Conservation (phyloP, 2,113 vertebrate genomes). For the Nyctereutes procyonoides region DNA sequence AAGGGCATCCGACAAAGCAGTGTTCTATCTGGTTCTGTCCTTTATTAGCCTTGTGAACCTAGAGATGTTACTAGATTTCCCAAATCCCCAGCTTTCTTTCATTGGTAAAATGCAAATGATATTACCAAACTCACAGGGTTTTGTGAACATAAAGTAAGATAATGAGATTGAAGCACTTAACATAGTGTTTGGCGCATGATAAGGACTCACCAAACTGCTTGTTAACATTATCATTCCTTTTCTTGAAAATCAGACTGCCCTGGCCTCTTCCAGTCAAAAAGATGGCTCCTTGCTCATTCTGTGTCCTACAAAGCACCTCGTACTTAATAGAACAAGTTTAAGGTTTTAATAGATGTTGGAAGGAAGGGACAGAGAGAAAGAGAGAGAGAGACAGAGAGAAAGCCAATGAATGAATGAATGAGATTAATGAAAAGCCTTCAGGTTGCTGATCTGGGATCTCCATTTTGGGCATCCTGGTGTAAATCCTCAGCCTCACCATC, state of each 20-base stretch:
- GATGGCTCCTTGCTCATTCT: neutral
- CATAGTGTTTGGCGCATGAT: neutral
- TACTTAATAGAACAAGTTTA: neutral
- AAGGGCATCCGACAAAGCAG: neutral
- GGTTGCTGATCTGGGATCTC: neutral
- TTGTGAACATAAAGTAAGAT: neutral
- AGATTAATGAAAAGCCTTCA: neutral
- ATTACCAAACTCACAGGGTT: neutral
- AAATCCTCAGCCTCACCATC: neutral
- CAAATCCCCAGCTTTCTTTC: neutral
- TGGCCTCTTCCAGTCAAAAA: neutral
- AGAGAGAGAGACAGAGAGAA: neutral
- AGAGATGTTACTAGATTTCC: neutral
- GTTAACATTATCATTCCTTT: neutral
- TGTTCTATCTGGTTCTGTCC: neutral
- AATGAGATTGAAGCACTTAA: neutral
- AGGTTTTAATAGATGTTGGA: neutral
- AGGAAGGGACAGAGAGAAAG: neutral
- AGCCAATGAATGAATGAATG: neutral
- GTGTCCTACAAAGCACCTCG: neutral
- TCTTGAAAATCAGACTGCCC: constrained; percentile 27
- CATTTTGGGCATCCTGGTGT: neutral
- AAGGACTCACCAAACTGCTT: neutral
- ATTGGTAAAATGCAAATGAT: neutral
- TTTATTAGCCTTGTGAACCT: neutral